Conservation (phyloP, 2,113 vertebrate species). For the Circaetus cinerascens region DNA sequence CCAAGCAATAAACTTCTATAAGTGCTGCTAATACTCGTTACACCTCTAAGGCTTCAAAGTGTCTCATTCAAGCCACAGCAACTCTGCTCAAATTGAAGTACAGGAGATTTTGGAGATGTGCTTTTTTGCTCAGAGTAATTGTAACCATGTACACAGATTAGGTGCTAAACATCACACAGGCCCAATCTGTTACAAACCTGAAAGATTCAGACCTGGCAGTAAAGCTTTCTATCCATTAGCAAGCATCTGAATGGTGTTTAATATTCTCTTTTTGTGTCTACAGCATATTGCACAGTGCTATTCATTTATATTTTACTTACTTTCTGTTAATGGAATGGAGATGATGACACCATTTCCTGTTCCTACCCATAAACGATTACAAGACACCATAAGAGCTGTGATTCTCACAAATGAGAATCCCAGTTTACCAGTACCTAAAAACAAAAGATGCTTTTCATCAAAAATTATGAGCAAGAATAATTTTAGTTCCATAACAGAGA, state of each 20-base stretch:
- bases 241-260: not conserved
- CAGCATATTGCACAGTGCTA: constrained; percentile 25
- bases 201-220: not conserved
- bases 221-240: constrained; percentile 4
- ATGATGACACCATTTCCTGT: constrained; percentile 93
- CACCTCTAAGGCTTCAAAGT: not conserved
- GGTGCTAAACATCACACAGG: not conserved
- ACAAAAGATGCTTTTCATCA: constrained; percentile 52
- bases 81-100: not conserved
- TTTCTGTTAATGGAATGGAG: constrained; percentile 90
- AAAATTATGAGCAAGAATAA: constrained; percentile 45
- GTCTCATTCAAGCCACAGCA: not conserved
- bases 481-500: not conserved
- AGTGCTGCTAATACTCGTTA: not conserved
- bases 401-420: constrained; percentile 93
- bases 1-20: not conserved
- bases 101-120: not conserved
- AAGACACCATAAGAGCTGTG: constrained; percentile 90
- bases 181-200: not conserved
- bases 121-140: not conserved
- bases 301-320: constrained; percentile 73
- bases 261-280: not conserved
- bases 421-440: constrained; percentile 87
- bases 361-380: constrained; percentile 89
- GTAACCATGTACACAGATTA: not conserved